These are phyloP conservation scores for Lepus oiostolus DNA, from an alignment of 2,797 vertebrate species.

Conservation along the genomic window DNA sequence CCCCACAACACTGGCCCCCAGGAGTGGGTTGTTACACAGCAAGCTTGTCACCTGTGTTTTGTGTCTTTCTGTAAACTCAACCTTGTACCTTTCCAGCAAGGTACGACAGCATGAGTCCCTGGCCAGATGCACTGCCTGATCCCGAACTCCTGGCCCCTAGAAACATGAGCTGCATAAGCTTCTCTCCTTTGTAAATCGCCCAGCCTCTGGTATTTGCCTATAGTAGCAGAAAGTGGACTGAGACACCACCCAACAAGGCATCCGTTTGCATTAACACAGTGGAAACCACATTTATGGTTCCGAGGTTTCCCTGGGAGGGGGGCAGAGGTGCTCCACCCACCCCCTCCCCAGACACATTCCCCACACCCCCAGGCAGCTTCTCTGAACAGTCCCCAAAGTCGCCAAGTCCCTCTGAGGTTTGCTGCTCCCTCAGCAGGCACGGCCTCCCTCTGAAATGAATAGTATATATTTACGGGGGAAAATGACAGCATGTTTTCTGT, in stretches of 20 bases:
- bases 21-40: not conserved
- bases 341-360: too few species aligned
- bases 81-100: not conserved
- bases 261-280: not conserved
- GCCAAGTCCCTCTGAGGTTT: not conserved
- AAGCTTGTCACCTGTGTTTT: not conserved
- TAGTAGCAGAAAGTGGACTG: not conserved
- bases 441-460: conserved; percentile 58
- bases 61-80: not conserved
- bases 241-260: not conserved
- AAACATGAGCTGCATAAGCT: not conserved
- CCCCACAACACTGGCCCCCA: not conserved
- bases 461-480: conserved; percentile 59
- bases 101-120: not conserved
- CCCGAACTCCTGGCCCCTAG: not conserved
- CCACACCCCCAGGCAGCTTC: not conserved
- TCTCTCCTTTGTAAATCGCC: not conserved
- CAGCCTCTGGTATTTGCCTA: not conserved
- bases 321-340: not conserved
- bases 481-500: conserved; percentile 71
- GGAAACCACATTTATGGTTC: not conserved
- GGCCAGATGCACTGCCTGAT: not conserved
- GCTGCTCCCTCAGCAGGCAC: not conserved
- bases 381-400: not conserved
- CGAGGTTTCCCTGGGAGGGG: not conserved